Evolutionary conservation across 2,113 vertebrate species (phyloP).

Genomic region (Mellivora capensis): DNA sequence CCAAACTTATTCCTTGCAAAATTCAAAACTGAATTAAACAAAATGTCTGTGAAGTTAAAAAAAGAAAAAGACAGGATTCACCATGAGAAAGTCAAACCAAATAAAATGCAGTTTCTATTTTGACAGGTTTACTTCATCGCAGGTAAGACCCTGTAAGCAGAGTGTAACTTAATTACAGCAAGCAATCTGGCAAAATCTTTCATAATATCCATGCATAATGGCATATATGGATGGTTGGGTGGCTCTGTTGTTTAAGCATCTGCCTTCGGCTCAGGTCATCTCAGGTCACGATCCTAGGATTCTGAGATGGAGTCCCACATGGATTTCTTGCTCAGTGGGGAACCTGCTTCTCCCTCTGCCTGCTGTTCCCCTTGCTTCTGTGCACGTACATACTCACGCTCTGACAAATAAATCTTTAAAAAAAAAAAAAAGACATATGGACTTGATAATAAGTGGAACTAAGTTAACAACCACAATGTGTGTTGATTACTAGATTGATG

Average conservation of each 20-base stretch:
- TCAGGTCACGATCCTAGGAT: background rate
- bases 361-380: background rate
- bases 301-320: background rate
- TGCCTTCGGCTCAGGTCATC: background rate
- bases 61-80: background rate
- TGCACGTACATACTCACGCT: background rate
- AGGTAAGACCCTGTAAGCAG: background rate
- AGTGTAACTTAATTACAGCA: background rate
- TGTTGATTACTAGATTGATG: background rate
- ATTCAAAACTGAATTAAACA: conserved; percentile 20
- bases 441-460: background rate
- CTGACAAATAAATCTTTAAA: background rate
- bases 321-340: background rate
- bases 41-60: background rate
- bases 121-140: background rate
- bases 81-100: background rate
- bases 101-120: conserved; percentile 1
- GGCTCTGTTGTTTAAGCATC: background rate
- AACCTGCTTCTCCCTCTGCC: background rate
- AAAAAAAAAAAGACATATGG: background rate
- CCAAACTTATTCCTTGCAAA: background rate
- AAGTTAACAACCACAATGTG: background rate
- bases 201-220: background rate
- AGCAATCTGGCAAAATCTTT: conserved; percentile 23
- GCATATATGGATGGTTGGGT: background rate